phyloP scores from a whole-genome alignment of 2,113 vertebrate genomes.

The rabbit (Oryctolagus cuniculus) region DNA sequence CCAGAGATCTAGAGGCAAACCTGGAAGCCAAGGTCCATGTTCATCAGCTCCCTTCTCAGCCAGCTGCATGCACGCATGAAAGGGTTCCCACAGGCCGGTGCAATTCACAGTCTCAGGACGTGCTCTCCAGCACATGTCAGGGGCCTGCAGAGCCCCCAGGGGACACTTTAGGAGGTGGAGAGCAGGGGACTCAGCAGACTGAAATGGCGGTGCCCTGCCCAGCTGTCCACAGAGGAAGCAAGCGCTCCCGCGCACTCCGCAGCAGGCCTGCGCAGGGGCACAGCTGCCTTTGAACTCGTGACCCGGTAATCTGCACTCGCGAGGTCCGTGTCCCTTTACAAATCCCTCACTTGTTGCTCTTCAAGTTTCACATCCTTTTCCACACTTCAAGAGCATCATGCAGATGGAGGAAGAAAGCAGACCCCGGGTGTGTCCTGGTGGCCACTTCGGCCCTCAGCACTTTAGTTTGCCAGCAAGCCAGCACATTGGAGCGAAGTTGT shows the following conservation, averaged over 20 bases:
- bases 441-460: background rate
- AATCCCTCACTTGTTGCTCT: constrained; percentile 65
- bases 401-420: background rate
- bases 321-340: constrained; percentile 61
- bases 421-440: background rate
- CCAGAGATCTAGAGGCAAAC: constrained; percentile 17
- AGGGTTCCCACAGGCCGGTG: background rate
- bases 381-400: constrained; percentile 27
- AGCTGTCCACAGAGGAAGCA: constrained; percentile 2
- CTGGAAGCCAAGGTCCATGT: background rate
- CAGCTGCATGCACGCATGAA: background rate
- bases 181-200: background rate
- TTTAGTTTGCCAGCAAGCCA: background rate
- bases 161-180: background rate
- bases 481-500: background rate
- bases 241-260: background rate
- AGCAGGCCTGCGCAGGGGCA: constrained; percentile 3
- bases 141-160: background rate
- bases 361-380: constrained; percentile 57
- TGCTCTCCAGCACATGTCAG: background rate
- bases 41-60: background rate
- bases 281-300: constrained; percentile 66
- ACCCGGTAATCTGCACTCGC: constrained; percentile 45
- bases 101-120: background rate
- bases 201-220: background rate